phyloP scores from a whole-genome alignment of 1,140 invertebrate species.

The Grapholita molesta region DNA sequence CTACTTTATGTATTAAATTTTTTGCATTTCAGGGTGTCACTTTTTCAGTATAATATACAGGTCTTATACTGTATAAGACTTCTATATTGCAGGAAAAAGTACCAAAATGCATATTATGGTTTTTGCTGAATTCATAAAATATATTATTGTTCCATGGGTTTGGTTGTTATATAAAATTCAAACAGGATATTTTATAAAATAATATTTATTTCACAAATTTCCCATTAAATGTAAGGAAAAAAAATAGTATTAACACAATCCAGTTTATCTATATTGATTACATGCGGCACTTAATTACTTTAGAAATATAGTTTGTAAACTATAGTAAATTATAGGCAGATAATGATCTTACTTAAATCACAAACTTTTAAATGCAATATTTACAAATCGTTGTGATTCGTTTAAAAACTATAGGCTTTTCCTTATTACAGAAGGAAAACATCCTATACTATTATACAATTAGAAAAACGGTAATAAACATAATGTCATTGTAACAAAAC shows the following conservation, averaged over 20 bases:
- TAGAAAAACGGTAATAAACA: conserved; percentile 39
- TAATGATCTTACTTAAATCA: conserved; percentile 61
- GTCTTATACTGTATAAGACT: no score
- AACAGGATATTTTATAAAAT: conserved; percentile 50
- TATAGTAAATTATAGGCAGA: conserved; percentile 35
- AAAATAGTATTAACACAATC: conserved; percentile 68
- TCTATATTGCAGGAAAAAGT: no score
- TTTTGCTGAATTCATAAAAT: background rate
- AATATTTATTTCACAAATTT: conserved; percentile 69
- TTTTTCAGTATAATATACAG: no score
- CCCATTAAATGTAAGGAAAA: conserved; percentile 41
- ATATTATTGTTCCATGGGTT: background rate
- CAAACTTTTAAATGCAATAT: conserved; percentile 73
- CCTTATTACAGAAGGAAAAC: conserved; percentile 41
- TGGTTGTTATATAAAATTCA: background rate
- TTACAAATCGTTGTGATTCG: conserved; percentile 53
- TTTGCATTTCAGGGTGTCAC: no score
- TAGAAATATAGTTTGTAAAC: conserved; percentile 40
- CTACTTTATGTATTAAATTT: no score
- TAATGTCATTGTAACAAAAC: conserved; percentile 34
- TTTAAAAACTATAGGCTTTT: conserved; percentile 41
- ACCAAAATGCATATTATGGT: no score
- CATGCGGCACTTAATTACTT: conserved; percentile 58
- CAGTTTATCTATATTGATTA: conserved; percentile 57
- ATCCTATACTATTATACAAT: conserved; percentile 39